phyloP scores from a whole-genome alignment of 64 coral and sea anemone genomes.

The Stichodactyla helianthus region DNA sequence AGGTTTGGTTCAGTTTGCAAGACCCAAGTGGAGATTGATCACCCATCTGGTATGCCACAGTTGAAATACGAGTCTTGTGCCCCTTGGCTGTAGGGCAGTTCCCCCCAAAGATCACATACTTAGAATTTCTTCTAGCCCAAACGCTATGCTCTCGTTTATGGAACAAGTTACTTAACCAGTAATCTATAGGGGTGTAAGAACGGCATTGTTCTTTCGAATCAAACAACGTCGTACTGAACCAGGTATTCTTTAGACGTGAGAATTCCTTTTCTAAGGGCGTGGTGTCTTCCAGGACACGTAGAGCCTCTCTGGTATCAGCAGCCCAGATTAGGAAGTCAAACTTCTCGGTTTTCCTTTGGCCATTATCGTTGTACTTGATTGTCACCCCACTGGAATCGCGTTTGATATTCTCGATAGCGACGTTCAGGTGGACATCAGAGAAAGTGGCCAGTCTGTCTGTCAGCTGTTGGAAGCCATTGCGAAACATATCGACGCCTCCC shows the following conservation, averaged over 20 bases:
- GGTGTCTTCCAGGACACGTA: not conserved
- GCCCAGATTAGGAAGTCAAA: constrained; percentile 43
- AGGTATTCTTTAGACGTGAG: not conserved
- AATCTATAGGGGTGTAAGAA: constrained; percentile 9
- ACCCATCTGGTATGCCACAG: constrained; percentile 22
- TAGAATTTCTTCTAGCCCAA: constrained; percentile 25
- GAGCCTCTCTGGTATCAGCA: constrained; percentile 8
- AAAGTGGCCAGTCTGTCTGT: not conserved
- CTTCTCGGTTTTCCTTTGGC: not conserved
- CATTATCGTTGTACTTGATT: not conserved
- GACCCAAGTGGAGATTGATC: not conserved
- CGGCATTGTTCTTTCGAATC: not conserved
- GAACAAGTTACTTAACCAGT: constrained; percentile 14
- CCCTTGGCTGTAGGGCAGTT: not conserved
- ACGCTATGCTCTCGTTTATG: constrained; percentile 24
- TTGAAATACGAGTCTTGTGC: not conserved
- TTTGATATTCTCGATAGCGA: constrained; percentile 3
- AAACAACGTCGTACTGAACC: constrained; percentile 40
- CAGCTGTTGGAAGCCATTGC: constrained; percentile 25
- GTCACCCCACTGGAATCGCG: not conserved
- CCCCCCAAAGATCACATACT: not conserved
- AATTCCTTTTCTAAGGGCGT: not conserved
- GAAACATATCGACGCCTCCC: constrained; percentile 26
- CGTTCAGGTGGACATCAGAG: constrained; percentile 6
- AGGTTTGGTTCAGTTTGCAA: not conserved